Conservation (phyloP, 2,888 invertebrate genomes). For the Heliconius charithonia region DNA sequence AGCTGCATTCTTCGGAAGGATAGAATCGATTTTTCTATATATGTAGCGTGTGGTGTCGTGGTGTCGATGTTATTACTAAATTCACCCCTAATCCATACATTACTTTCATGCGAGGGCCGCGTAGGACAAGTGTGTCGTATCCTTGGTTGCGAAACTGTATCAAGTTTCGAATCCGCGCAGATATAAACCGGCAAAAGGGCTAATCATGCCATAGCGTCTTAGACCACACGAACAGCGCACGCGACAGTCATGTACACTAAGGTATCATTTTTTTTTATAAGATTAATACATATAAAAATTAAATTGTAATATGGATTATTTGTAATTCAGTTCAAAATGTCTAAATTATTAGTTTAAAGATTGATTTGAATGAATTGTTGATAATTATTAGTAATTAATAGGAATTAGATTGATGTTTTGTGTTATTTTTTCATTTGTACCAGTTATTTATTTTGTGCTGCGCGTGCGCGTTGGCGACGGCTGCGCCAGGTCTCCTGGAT, state of each 20-base stretch:
- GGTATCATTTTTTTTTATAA: constrained; percentile 57
- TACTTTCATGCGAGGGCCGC: constrained; percentile 50
- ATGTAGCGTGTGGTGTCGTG: constrained; percentile 32
- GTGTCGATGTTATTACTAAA: constrained; percentile 45
- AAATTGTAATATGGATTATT: not conserved
- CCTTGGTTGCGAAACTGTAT: constrained; percentile 77
- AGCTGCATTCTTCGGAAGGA: not conserved
- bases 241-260: constrained; percentile 75
- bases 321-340: not conserved
- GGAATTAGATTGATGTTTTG: not conserved
- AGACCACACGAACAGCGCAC: constrained; percentile 59
- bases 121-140: constrained; percentile 53
- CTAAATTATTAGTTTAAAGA: not conserved
- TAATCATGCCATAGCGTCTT: constrained; percentile 65
- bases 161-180: constrained; percentile 62
- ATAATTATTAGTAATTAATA: too few relatives aligned
- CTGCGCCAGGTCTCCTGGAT: constrained; percentile 64
- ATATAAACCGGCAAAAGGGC: constrained; percentile 59
- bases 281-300: not conserved
- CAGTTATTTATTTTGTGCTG: constrained; percentile 73
- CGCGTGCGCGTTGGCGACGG: constrained; percentile 69
- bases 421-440: not conserved
- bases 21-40: constrained; percentile 39
- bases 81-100: constrained; percentile 52
- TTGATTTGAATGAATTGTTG: too few relatives aligned